These are phyloP conservation scores for Bombyx huttoni DNA, from an alignment of 2,888 invertebrate genomes.

Conservation along the genomic window DNA sequence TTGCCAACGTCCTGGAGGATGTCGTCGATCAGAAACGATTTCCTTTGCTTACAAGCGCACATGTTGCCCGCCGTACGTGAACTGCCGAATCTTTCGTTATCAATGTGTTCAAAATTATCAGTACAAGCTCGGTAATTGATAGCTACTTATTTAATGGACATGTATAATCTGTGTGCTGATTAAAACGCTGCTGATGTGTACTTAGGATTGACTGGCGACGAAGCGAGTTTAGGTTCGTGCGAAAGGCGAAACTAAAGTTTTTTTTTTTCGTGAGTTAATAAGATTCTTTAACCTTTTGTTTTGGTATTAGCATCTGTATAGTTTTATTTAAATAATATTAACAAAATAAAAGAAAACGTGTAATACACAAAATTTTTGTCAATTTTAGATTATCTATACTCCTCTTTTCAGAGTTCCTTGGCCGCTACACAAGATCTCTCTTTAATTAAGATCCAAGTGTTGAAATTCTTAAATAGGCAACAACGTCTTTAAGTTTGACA, in stretches of 20 bases:
- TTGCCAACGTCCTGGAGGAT: constrained; percentile 44
- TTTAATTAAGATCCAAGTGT: no score
- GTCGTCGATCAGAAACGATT: constrained; percentile 56
- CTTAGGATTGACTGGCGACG: constrained; percentile 1
- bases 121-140: constrained; percentile 54
- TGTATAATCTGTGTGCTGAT: constrained; percentile 43
- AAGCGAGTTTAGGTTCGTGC: not conserved
- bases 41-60: constrained; percentile 62
- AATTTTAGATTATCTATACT: no score
- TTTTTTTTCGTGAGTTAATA: not conserved
- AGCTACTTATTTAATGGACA: constrained; percentile 65
- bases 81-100: constrained; percentile 55
- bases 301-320: no score
- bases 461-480: no score
- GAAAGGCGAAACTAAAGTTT: not conserved
- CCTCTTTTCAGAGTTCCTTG: no score
- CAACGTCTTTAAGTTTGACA: no score
- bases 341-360: no score
- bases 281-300: no score
- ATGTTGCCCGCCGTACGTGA: constrained; percentile 34
- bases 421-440: no score
- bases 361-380: no score
- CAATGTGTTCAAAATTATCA: constrained; percentile 34
- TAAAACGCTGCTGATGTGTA: constrained; percentile 11
- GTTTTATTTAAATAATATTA: no score